Evolutionary conservation across 2,797 vertebrate genomes (phyloP).

Genomic region (Melopsittacus undulatus): DNA sequence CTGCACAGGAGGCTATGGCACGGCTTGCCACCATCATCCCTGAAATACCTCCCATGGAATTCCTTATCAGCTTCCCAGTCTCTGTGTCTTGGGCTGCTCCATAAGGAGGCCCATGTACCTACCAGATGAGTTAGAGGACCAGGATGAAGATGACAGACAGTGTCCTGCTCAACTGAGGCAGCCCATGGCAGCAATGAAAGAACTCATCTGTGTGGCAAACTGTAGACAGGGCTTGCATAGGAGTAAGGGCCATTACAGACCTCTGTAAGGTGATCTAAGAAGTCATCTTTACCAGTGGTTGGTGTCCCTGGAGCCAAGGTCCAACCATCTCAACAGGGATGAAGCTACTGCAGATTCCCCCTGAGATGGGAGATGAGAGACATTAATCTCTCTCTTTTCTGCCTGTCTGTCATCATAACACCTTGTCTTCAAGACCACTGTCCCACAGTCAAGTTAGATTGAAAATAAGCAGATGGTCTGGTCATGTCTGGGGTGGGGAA

Average conservation of each 20-base stretch:
- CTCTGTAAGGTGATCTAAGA: not conserved
- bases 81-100: not conserved
- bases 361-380: not conserved
- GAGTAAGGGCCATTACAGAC: not conserved
- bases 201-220: not conserved
- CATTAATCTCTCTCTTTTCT: not conserved
- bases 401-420: not conserved
- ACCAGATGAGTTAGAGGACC: not conserved
- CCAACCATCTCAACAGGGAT: not conserved
- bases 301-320: not conserved
- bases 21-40: not conserved
- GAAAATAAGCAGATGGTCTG: conserved; percentile 38
- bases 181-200: not conserved
- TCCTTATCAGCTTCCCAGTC: not conserved
- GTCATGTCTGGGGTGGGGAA: not conserved
- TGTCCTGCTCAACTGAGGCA: not conserved
- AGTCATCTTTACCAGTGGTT: not conserved
- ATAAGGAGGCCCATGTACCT: not conserved
- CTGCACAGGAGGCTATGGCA: not conserved
- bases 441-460: not conserved
- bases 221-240: not conserved
- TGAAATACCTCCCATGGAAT: not conserved
- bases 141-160: not conserved
- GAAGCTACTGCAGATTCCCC: not conserved
- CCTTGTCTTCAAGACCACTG: not conserved